These are phyloP conservation scores for Tetranychus urticae DNA, from an alignment of 1,140 invertebrate species.

Conservation along the genomic window DNA sequence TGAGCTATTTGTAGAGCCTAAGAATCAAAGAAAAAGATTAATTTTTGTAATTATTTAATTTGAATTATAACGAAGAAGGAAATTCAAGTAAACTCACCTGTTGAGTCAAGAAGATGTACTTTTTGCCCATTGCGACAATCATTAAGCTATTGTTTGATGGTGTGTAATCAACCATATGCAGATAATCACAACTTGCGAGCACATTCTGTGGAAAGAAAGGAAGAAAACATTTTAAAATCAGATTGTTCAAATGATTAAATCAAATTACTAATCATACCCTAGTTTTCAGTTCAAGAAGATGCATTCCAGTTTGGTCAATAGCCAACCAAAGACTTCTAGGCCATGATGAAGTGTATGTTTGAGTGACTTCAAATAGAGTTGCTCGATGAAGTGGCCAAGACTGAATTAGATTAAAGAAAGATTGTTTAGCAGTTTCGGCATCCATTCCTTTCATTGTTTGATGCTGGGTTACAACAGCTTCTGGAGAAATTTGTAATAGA, in stretches of 20 bases:
- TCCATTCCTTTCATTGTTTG: slow-evolving; percentile 61
- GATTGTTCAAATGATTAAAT: background rate
- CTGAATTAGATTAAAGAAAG: slow-evolving; percentile 76
- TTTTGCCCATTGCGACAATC: slow-evolving; percentile 38
- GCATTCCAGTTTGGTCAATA: slow-evolving; percentile 73
- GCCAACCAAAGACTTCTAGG: slow-evolving; percentile 59
- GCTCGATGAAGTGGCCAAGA: slow-evolving; percentile 76
- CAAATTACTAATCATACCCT: slow-evolving; percentile 24
- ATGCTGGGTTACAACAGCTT: slow-evolving; percentile 61
- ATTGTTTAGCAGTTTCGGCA: slow-evolving; percentile 58
- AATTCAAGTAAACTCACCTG: slow-evolving; percentile 31
- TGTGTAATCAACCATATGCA: slow-evolving; percentile 57
- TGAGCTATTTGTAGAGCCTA: slow-evolving; percentile 81
- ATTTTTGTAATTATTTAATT: background rate
- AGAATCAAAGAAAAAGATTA: slow-evolving; percentile 5
- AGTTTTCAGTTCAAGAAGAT: slow-evolving; percentile 61
- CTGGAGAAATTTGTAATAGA: slow-evolving; percentile 40
- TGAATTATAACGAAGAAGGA: background rate
- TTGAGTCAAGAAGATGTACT: slow-evolving; percentile 62
- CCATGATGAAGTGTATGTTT: slow-evolving; percentile 89
- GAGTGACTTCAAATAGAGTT: slow-evolving; percentile 85
- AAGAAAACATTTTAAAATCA: background rate
- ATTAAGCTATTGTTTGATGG: slow-evolving; percentile 66
- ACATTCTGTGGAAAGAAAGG: slow-evolving; percentile 28
- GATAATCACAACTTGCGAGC: slow-evolving; percentile 67